phyloP scores from a whole-genome alignment of 2,888 invertebrate species.

The Brachypalpus laphriformis region DNA sequence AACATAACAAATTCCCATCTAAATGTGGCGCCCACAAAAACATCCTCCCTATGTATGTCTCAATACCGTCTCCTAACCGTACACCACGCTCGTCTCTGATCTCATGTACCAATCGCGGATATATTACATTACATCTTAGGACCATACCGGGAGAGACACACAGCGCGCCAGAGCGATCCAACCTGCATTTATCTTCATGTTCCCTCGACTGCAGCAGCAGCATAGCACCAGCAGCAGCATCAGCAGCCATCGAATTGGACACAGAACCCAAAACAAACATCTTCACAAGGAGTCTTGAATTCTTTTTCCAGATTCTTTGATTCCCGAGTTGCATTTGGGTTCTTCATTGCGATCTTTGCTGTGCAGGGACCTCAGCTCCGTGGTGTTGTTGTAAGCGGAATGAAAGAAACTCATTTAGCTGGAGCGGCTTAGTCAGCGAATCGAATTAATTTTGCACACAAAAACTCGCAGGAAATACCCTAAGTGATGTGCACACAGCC shows the following conservation, averaged over 20 bases:
- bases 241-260: conserved; percentile 35
- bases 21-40: conserved; percentile 75
- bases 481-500: conserved; percentile 37
- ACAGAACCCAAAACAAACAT: conserved; percentile 71
- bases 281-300: conserved; percentile 70
- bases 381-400: conserved; percentile 52
- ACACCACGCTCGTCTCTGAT: conserved; percentile 56
- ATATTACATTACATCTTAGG: conserved; percentile 74
- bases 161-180: conserved; percentile 56
- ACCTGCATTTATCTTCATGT: conserved; percentile 60
- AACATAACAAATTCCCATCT: conserved; percentile 75
- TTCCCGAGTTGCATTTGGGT: conserved; percentile 46
- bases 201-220: conserved; percentile 27
- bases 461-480: conserved; percentile 62
- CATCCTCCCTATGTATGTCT: conserved; percentile 71
- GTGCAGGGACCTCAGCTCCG: conserved; percentile 39
- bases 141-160: conserved; percentile 68
- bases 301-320: conserved; percentile 71
- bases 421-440: conserved; percentile 67
- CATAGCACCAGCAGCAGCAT: neutral
- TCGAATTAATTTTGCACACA: conserved; percentile 72
- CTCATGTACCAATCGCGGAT: conserved; percentile 73
- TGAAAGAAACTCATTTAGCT: conserved; percentile 72
- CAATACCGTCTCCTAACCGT: conserved; percentile 63
- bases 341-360: neutral